Conservation (phyloP, 1,140 invertebrate genomes). For the Tachypleus tridentatus region DNA sequence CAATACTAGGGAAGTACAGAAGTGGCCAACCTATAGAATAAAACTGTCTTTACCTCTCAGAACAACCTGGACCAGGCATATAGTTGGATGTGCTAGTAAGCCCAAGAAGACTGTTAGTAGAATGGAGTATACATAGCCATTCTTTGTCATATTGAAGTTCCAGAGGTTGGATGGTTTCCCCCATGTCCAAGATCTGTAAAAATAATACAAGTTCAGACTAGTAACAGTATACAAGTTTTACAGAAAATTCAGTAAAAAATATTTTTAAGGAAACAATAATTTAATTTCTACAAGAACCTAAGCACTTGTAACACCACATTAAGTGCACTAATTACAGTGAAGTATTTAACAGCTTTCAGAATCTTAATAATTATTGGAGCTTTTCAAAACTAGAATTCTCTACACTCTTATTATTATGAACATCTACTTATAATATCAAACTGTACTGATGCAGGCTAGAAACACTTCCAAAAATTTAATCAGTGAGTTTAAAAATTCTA, state of each 20-base stretch:
- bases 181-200: conserved; percentile 29
- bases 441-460: no score
- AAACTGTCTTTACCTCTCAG: conserved; percentile 34
- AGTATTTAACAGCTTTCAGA: no score
- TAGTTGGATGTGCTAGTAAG: conserved; percentile 53
- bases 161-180: conserved; percentile 27
- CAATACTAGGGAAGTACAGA: no score
- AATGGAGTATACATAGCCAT: conserved; percentile 77
- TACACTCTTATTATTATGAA: conserved; percentile 20
- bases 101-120: conserved; percentile 76
- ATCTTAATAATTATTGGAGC: no score
- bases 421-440: no score
- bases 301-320: no score
- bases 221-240: background rate
- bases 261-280: no score
- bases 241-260: no score
- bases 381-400: conserved; percentile 11
- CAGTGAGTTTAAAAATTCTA: no score
- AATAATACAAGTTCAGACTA: conserved; percentile 36
- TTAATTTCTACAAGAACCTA: conserved; percentile 4
- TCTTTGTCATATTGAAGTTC: conserved; percentile 75
- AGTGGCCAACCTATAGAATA: no score
- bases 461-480: no score
- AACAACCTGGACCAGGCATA: conserved; percentile 60
- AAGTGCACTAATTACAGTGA: no score